Evolutionary conservation across 1,140 invertebrate genomes (phyloP).

Genomic region (Papilio polyxenes): DNA sequence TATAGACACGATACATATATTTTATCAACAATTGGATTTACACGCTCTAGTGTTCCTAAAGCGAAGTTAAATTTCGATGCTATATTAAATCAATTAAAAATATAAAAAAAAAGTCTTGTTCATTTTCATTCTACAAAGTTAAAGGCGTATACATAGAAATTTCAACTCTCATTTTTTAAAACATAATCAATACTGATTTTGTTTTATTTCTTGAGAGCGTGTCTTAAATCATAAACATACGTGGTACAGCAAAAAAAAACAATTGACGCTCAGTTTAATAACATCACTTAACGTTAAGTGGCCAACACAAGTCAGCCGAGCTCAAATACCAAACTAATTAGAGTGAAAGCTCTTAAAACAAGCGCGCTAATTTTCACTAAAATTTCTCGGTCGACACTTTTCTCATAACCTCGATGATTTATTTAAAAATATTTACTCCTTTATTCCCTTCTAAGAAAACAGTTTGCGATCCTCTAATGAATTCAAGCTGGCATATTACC

Average conservation of each 20-base stretch:
- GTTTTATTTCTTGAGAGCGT: neutral
- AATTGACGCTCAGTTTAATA: neutral
- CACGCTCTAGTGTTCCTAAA: neutral
- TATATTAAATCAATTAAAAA: neutral
- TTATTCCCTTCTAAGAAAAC: neutral
- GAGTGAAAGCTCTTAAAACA: constrained; percentile 4
- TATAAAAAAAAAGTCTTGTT: neutral
- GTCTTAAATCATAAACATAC: neutral
- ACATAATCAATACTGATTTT: neutral
- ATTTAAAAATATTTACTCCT: neutral
- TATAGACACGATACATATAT: neutral
- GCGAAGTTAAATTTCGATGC: neutral
- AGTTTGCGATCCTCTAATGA: neutral
- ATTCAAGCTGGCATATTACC: too few relatives aligned
- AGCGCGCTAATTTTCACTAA: constrained; percentile 13
- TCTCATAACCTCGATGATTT: neutral
- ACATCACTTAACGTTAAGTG: neutral
- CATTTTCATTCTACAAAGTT: too few relatives aligned
- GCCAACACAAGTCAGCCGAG: neutral
- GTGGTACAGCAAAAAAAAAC: neutral
- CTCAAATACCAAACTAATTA: constrained; percentile 20
- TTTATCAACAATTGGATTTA: neutral
- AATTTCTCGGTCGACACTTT: constrained; percentile 15
- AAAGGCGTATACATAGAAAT: too few relatives aligned
- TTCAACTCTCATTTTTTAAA: neutral